These are phyloP conservation scores for Aepyceros melampus DNA, from an alignment of 2,113 vertebrate genomes.

Conservation along the genomic window DNA sequence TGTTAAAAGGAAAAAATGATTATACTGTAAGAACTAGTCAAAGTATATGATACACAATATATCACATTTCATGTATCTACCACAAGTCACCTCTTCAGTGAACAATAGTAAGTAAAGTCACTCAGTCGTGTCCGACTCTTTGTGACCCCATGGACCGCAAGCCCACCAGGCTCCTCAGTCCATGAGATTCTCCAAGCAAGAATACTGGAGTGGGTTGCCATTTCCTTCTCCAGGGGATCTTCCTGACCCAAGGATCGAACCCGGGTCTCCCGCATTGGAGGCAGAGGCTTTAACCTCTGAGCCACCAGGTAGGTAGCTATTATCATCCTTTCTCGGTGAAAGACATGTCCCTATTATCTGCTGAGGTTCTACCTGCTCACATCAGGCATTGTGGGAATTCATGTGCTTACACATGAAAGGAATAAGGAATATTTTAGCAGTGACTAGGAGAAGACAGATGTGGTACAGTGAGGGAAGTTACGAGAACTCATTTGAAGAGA, in stretches of 20 bases:
- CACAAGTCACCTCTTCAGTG: neutral
- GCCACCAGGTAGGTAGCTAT: accelerated
- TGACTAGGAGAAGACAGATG: neutral
- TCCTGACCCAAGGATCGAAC: too few relatives aligned
- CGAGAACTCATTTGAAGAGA: neutral
- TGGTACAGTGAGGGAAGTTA: neutral
- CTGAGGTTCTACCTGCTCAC: neutral
- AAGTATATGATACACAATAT: neutral
- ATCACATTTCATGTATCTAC: neutral
- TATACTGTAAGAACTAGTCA: neutral
- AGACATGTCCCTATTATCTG: neutral
- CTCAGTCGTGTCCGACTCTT: too few relatives aligned
- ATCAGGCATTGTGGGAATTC: neutral
- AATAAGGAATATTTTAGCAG: neutral
- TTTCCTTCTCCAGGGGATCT: too few relatives aligned
- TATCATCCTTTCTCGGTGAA: neutral
- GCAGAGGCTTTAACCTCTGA: too few relatives aligned
- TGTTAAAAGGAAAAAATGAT: neutral
- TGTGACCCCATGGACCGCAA: too few relatives aligned
- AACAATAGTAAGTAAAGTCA: too few relatives aligned
- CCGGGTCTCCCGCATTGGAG: too few relatives aligned
- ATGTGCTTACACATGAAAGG: neutral
- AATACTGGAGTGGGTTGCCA: too few relatives aligned
- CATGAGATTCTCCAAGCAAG: too few relatives aligned
- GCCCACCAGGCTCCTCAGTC: too few relatives aligned